These are phyloP conservation scores for Antrozous pallidus DNA, from an alignment of 2,797 vertebrate genomes.

Conservation along the genomic window DNA sequence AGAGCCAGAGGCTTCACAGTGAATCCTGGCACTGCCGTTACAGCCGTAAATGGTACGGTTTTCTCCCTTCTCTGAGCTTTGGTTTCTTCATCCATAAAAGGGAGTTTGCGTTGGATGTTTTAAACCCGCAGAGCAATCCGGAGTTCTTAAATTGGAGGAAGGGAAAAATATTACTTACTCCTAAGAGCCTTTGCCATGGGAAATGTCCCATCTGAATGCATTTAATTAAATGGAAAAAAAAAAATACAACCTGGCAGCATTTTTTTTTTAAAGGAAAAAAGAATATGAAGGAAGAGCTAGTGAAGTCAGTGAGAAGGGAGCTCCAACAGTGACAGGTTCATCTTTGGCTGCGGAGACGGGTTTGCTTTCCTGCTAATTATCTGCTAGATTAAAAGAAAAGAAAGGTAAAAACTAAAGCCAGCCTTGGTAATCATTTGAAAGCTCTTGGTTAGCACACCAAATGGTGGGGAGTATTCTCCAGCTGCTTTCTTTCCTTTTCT, in stretches of 20 bases:
- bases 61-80: background rate
- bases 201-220: slow-evolving; percentile 43
- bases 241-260: background rate
- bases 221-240: slow-evolving; percentile 52
- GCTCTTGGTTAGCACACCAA: slow-evolving; percentile 57
- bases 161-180: slow-evolving; percentile 15
- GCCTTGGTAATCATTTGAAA: slow-evolving; percentile 74
- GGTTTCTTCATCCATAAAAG: slow-evolving; percentile 40
- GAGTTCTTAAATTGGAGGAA: slow-evolving; percentile 52
- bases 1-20: background rate
- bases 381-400: slow-evolving; percentile 83
- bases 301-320: slow-evolving; percentile 34
- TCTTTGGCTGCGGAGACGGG: slow-evolving; percentile 70
- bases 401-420: slow-evolving; percentile 80
- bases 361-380: slow-evolving; percentile 83
- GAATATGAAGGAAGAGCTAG: background rate
- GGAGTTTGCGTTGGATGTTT: slow-evolving; percentile 36
- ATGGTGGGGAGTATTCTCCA: slow-evolving; percentile 32
- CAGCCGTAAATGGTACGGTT: background rate
- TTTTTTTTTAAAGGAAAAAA: slow-evolving; percentile 15
- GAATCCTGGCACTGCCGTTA: background rate
- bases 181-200: background rate
- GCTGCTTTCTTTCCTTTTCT: slow-evolving; percentile 44
- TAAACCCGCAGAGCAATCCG: slow-evolving; percentile 43
- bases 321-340: slow-evolving; percentile 67